phyloP scores from a whole-genome alignment of 2,113 vertebrate genomes.

The Chamaea fasciata region DNA sequence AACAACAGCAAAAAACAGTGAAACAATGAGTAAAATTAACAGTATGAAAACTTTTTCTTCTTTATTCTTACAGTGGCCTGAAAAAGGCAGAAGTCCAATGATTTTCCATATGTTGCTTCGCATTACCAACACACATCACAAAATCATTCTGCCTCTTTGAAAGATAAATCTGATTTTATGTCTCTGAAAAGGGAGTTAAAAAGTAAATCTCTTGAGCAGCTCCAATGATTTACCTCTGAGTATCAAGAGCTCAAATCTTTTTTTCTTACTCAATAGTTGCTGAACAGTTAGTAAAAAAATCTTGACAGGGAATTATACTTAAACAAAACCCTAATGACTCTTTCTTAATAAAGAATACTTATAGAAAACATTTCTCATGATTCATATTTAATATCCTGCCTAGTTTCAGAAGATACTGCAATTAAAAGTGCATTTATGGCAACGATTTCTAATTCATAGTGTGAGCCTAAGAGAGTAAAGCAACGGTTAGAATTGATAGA shows the following conservation, averaged over 20 bases:
- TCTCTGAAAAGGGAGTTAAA: background rate
- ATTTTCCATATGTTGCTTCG: background rate
- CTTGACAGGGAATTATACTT: background rate
- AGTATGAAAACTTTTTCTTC: background rate
- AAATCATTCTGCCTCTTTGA: background rate
- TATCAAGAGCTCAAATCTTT: accelerated
- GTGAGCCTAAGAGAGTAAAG: background rate
- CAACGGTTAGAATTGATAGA: background rate
- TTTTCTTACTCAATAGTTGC: background rate
- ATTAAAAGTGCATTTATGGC: slow-evolving; percentile 23
- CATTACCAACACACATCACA: background rate
- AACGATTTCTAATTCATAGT: slow-evolving; percentile 12
- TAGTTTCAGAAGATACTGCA: background rate
- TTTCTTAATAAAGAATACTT: background rate
- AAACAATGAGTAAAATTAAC: background rate
- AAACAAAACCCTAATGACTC: background rate
- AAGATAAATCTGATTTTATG: background rate
- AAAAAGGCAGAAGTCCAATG: background rate
- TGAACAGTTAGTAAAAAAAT: background rate
- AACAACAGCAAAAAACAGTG: background rate
- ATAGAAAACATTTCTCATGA: background rate
- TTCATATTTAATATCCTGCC: slow-evolving; percentile 12
- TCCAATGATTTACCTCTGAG: background rate
- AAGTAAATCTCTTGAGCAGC: background rate
- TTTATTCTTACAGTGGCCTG: background rate